Percentiles rank a stretch among this genome's conserved stretches.
Evolutionary conservation across 2,797 vertebrate species (phyloP).

Genomic region (Nothura maculosa): DNA sequence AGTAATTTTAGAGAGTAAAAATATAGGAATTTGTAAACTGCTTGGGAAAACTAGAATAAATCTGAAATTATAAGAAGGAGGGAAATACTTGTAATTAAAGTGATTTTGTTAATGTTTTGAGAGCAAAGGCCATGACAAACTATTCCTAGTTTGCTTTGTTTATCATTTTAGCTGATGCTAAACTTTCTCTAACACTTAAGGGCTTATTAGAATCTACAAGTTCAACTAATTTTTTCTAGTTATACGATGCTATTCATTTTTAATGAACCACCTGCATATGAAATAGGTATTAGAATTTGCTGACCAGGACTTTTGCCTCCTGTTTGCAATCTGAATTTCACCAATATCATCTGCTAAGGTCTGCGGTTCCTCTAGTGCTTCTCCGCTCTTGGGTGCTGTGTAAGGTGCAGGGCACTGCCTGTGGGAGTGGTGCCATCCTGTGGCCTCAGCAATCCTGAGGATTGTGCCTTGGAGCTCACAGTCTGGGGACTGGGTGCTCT

Average conservation of each 20-base stretch:
- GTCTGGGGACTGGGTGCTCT: background rate
- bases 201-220: background rate
- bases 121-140: background rate
- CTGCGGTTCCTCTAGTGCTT: background rate
- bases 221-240: background rate
- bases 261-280: background rate
- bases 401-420: background rate
- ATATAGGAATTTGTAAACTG: background rate
- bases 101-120: background rate
- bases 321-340: rapidly evolving
- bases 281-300: background rate
- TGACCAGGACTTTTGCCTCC: background rate
- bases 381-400: rapidly evolving
- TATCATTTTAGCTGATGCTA: background rate
- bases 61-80: background rate
- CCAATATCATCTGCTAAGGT: background rate
- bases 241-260: background rate
- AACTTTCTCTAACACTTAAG: background rate
- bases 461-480: background rate
- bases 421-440: background rate
- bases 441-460: background rate
- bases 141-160: background rate
- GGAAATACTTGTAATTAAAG: background rate
- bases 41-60: background rate
- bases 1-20: background rate